phyloP scores from a whole-genome alignment of 2,888 invertebrate species.

The Anarsia innoxiella region DNA sequence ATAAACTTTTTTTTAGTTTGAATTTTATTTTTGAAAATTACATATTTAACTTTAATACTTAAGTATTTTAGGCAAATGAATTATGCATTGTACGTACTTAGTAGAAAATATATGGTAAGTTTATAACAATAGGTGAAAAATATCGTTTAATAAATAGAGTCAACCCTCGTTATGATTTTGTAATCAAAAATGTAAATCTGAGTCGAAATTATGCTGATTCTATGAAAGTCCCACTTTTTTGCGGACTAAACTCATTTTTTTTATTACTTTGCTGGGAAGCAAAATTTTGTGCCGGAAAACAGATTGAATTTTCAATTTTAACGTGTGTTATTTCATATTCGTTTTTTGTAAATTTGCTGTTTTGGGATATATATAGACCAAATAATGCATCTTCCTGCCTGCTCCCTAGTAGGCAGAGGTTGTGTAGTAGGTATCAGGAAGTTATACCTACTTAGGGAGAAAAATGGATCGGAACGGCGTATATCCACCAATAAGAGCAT shows the following conservation, averaged over 20 bases:
- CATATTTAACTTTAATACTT: background rate
- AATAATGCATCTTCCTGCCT: background rate
- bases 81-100: background rate
- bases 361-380: too few relatives aligned
- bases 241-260: constrained; percentile 22
- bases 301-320: constrained; percentile 23
- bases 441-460: too few relatives aligned
- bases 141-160: constrained; percentile 1
- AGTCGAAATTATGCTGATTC: constrained; percentile 41
- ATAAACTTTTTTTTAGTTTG: background rate
- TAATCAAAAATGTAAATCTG: constrained; percentile 59
- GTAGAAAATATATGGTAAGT: background rate
- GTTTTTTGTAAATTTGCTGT: background rate
- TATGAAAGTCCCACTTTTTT: constrained; percentile 21
- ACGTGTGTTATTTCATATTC: constrained; percentile 6
- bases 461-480: background rate
- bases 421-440: too few relatives aligned
- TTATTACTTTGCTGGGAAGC: constrained; percentile 18
- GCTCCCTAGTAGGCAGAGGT: too few relatives aligned
- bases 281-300: constrained; percentile 25
- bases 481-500: too few relatives aligned
- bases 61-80: background rate
- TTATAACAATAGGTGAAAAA: background rate
- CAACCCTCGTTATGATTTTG: constrained; percentile 28
- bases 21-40: background rate